Evolutionary conservation across 2,888 invertebrate genomes (phyloP), one percentile per base, ranked within the genome.

Genomic region (Drosophila ochracea): DNA sequence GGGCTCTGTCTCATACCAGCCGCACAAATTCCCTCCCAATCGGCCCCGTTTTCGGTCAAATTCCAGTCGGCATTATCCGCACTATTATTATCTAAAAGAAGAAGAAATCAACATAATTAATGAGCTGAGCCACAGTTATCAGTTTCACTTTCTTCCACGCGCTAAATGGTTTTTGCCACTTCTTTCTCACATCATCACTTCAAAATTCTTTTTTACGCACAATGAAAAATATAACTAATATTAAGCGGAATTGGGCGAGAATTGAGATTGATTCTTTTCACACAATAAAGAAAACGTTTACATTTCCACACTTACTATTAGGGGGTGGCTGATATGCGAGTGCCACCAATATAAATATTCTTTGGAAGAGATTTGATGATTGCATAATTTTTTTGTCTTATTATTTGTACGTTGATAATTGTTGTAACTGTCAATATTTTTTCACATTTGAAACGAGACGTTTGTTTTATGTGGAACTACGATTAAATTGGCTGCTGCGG

Each of bases 311-410:
- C 47, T 5, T 90, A 88, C 89, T 80, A 61, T 78, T 78, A 58
- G 60, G 16, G 33, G 61, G 59, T 7, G 57, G 64, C 3, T 76
- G 72, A 66, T 82, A 89, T 30, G 86, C 80, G 7, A 87, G 73
- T 33, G 90, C 89, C 28, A 83, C 53, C n/a, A 87, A 33, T 21
- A 87, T 35, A 58, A 87, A 73, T 13, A 87, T 74, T 71, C 77
- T 90, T 61, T 82, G 78, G 33, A 87, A 73, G 1, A 73, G 59
- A 70, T 58, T 73, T 21, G 73, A 3, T 21, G 73, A 3, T 13
- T 65, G 75, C 90, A 86, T 78, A 28, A 13, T 60, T n/a, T n/a
- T 4, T 4, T 47, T 41, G 19, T 35, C 1, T 47, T 41, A 25
- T 35, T 19, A 13, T 19, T 35, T 31, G 47, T 49, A 35, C 47